These are phyloP conservation scores for Xanthostigma xanthostigma DNA, from an alignment of 2,888 invertebrate species.

Conservation along the genomic window DNA sequence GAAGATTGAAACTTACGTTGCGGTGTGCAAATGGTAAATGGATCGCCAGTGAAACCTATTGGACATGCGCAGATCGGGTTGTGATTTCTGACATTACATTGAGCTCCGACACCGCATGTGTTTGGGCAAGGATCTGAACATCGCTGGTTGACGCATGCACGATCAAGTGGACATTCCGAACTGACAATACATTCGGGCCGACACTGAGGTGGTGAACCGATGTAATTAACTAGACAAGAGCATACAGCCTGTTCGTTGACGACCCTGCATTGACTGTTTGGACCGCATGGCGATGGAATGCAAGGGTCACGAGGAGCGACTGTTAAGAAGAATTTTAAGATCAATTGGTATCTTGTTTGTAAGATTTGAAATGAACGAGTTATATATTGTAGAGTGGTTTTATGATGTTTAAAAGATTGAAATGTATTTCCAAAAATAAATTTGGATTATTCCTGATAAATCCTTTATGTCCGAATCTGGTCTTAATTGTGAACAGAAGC, in stretches of 20 bases:
- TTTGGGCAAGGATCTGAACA: slow-evolving; percentile 81
- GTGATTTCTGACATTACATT: slow-evolving; percentile 70
- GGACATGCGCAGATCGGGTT: slow-evolving; percentile 80
- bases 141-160: slow-evolving; percentile 72
- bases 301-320: slow-evolving; percentile 52
- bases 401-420: too few relatives aligned
- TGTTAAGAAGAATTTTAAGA: slow-evolving; percentile 6
- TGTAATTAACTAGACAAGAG: slow-evolving; percentile 64
- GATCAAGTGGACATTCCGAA: slow-evolving; percentile 66
- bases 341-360: too few relatives aligned
- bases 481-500: too few relatives aligned
- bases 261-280: slow-evolving; percentile 71
- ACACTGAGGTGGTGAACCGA: slow-evolving; percentile 66
- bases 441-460: too few relatives aligned
- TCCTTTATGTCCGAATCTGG: too few relatives aligned
- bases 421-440: too few relatives aligned
- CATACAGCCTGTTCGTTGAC: slow-evolving; percentile 71
- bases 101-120: slow-evolving; percentile 73
- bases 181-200: slow-evolving; percentile 78
- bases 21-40: slow-evolving; percentile 60
- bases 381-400: too few relatives aligned
- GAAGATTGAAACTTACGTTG: slow-evolving; percentile 40
- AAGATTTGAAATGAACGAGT: too few relatives aligned
- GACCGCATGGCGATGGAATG: slow-evolving; percentile 73
- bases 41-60: slow-evolving; percentile 72